Percentiles rank a stretch among this genome's conserved stretches.
phyloP scores from a whole-genome alignment of 2,888 invertebrate genomes.

The Panzeria rudis region DNA sequence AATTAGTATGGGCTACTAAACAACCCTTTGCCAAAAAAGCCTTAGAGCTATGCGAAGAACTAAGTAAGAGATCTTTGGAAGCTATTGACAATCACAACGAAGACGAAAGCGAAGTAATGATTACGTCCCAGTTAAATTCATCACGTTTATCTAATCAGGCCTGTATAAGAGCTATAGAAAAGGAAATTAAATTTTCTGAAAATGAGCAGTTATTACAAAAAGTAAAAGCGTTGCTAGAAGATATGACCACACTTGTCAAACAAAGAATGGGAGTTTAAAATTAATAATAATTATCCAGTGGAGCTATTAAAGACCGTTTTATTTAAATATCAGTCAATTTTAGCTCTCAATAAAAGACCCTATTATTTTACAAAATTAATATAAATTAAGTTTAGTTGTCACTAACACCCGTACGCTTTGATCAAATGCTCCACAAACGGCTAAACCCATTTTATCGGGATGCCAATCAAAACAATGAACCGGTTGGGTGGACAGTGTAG shows the following conservation, averaged over 20 bases:
- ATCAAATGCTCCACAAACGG: slow-evolving; percentile 95
- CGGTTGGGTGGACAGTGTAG: slow-evolving; percentile 93
- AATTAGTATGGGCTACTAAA: slow-evolving; percentile 85
- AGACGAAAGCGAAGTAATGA: slow-evolving; percentile 84
- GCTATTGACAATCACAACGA: slow-evolving; percentile 84
- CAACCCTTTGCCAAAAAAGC: slow-evolving; percentile 87
- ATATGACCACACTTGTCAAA: slow-evolving; percentile 75
- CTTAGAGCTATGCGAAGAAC: slow-evolving; percentile 85
- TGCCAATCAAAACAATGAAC: slow-evolving; percentile 96
- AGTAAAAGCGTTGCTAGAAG: slow-evolving; percentile 81
- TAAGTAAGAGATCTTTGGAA: slow-evolving; percentile 86
- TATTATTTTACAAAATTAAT: slow-evolving; percentile 41
- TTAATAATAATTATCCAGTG: neutral
- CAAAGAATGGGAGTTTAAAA: slow-evolving; percentile 76
- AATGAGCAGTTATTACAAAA: slow-evolving; percentile 81
- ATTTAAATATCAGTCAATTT: neutral
- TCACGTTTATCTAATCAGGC: slow-evolving; percentile 86
- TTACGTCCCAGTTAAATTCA: slow-evolving; percentile 86
- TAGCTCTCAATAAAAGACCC: neutral
- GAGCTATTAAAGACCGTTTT: neutral
- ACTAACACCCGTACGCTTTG: slow-evolving; percentile 94
- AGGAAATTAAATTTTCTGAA: slow-evolving; percentile 84
- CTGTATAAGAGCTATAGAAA: slow-evolving; percentile 84
- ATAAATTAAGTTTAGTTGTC: slow-evolving; percentile 93
- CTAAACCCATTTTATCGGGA: slow-evolving; percentile 93